Evolutionary conservation across 37 sponge, comb jelly and placozoan genomes (phyloP).

Genomic region (Tethya wilhelma): DNA sequence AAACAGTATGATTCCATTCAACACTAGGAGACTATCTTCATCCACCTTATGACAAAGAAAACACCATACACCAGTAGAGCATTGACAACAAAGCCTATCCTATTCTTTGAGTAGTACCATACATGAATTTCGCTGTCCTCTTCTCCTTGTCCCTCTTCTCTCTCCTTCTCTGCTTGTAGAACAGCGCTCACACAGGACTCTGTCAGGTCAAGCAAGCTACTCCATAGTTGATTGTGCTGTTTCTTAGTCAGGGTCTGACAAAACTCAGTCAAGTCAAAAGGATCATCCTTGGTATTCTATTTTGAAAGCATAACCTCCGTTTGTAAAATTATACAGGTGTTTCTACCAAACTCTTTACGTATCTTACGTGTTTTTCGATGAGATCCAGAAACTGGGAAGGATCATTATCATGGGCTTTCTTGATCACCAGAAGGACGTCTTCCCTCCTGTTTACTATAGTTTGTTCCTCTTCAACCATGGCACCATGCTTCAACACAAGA

Average conservation of each 20-base stretch:
- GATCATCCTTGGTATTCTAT: slow-evolving; percentile 28
- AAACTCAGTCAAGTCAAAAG: slow-evolving; percentile 58
- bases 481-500: too few species aligned
- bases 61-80: too few species aligned
- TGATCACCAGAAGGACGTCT: slow-evolving; percentile 11
- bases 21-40: neutral
- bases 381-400: slow-evolving; percentile 28
- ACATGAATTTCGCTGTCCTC: neutral
- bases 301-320: too few species aligned
- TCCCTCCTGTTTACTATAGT: too few species aligned
- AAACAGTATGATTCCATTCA: slow-evolving; percentile 29
- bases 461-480: too few species aligned
- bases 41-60: too few species aligned
- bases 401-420: slow-evolving; percentile 22
- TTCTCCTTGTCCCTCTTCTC: neutral
- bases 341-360: neutral
- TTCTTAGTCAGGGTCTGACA: slow-evolving; percentile 62
- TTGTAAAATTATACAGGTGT: too few species aligned
- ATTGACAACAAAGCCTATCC: too few species aligned
- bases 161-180: too few species aligned
- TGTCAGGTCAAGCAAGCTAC: neutral
- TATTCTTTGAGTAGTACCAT: too few species aligned
- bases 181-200: neutral
- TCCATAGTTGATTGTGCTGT: slow-evolving; percentile 34
- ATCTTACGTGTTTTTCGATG: slow-evolving; percentile 47